Evolutionary conservation across 2,888 invertebrate genomes (phyloP), one percentile per base, ranked within the genome.

Genomic region (Sarcophaga caerulescens): DNA sequence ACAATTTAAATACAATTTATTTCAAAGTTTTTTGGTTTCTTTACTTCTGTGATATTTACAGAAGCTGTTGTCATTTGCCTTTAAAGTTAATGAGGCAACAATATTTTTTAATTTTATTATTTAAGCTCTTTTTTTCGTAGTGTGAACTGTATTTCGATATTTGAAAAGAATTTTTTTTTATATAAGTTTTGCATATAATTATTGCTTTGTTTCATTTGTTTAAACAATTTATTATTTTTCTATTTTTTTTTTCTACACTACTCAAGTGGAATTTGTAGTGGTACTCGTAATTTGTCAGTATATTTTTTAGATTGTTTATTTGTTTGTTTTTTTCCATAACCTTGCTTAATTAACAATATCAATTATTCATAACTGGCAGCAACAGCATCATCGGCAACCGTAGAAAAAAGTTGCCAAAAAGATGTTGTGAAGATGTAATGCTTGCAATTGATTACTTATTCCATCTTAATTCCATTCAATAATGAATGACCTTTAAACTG

Each of bases 301-400:
- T 70, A 75, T 4, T 82, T 69, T 75, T 21, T 35, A 35, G 35
- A 44, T 66, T 44, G 25, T 25, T 35, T 65, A 2, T 35, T 35
- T 65, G 12, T 65, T 35, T 35, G 10, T 65, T 25, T 65, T 65
- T 25, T 52, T 52, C 17, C 52, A 52, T 84, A 84, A 81, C 86
- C 84, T 87, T 84, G 78, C 71, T 71, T 79, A 84, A 84, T 87
- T 84, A 81, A 87, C 52, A 73, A 78, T 76, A 84, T 79, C 81
- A 84, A 75, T 84, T 84, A 78, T 78, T 81, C 70, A 80, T 23
- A 70, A 52, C 52, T 17, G 52, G 3, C 52, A 52, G 8, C 35
- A 35, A 10, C 35, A 35, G 2, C 35, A 35, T 35, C 35, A 35
- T 35, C 35, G 2, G 35, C 35, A 35, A 6, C 52, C 12, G 14